phyloP scores from a whole-genome alignment of 2,888 invertebrate genomes.

The Hirtodrosophila alboralis region DNA sequence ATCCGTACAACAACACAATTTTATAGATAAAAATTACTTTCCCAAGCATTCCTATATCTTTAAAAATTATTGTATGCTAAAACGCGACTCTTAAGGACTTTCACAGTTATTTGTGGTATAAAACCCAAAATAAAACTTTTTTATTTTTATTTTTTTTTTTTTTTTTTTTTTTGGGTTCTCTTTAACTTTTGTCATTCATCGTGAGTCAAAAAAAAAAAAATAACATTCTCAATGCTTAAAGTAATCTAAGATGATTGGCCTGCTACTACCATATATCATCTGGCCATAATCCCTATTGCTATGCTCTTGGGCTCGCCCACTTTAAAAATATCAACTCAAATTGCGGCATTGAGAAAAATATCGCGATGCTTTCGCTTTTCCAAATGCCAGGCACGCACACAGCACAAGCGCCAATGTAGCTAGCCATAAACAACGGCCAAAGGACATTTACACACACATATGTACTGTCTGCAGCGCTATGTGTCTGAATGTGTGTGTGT shows the following conservation, averaged over 20 bases:
- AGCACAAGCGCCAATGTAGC: conserved; percentile 62
- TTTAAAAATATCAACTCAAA: conserved; percentile 74
- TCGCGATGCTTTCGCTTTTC: conserved; percentile 64
- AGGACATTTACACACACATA: conserved; percentile 44
- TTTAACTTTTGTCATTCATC: neutral
- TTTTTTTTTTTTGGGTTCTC: no score
- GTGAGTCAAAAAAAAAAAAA: no score
- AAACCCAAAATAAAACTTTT: no score
- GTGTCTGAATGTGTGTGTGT: conserved; percentile 17
- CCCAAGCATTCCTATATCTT: no score
- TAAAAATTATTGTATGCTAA: no score
- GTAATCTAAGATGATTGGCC: conserved; percentile 33
- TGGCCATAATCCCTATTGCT: conserved; percentile 33
- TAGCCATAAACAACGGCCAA: conserved; percentile 68
- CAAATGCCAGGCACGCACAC: conserved; percentile 69
- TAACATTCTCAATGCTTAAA: conserved; percentile 12
- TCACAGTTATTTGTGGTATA: no score
- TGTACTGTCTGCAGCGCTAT: conserved; percentile 17
- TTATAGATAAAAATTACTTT: no score
- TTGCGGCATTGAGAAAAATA: conserved; percentile 66
- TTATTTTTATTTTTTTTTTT: no score
- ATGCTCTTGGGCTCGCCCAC: conserved; percentile 39
- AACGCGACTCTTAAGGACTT: no score
- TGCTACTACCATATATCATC: conserved; percentile 27
- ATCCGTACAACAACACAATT: no score